Evolutionary conservation across 2,113 vertebrate species (phyloP).

Genomic region (Tachuris rubrigastra): DNA sequence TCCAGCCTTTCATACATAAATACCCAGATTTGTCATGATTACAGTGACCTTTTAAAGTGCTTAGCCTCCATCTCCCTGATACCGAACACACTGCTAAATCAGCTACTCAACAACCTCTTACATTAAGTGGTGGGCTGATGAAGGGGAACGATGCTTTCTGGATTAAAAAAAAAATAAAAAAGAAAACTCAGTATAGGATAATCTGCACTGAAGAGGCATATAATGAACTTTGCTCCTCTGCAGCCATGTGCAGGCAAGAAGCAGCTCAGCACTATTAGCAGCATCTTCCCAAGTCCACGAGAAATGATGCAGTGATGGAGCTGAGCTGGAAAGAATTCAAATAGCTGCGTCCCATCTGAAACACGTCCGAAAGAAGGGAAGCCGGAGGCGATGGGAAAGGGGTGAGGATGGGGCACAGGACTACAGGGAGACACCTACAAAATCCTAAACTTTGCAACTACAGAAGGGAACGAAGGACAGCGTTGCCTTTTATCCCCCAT

Average conservation of each 20-base stretch:
- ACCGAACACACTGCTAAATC: conserved; percentile 48
- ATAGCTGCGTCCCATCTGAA: conserved; percentile 68
- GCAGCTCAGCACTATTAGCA: conserved; percentile 75
- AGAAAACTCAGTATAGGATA: neutral
- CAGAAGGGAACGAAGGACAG: neutral
- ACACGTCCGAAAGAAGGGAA: neutral
- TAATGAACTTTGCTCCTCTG: conserved; percentile 78
- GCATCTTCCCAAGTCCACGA: conserved; percentile 73
- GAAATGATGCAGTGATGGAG: conserved; percentile 85
- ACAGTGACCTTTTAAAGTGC: conserved; percentile 74
- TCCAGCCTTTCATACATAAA: conserved; percentile 35
- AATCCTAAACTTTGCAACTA: conserved; percentile 55
- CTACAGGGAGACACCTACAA: neutral
- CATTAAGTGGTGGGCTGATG: conserved; percentile 35
- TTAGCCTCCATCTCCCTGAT: conserved; percentile 52
- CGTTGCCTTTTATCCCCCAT: neutral
- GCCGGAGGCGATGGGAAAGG: neutral
- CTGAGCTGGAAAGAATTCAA: conserved; percentile 77
- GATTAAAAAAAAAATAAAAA: neutral
- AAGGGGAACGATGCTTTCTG: neutral
- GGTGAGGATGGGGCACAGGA: neutral
- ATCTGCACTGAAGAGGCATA: neutral
- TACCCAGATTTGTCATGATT: conserved; percentile 51
- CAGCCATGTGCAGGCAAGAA: conserved; percentile 50
- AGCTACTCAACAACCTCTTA: conserved; percentile 52